Base-by-base conservation (phyloP, 2,888 invertebrate species). In the Sepiola atlantica region DNA sequence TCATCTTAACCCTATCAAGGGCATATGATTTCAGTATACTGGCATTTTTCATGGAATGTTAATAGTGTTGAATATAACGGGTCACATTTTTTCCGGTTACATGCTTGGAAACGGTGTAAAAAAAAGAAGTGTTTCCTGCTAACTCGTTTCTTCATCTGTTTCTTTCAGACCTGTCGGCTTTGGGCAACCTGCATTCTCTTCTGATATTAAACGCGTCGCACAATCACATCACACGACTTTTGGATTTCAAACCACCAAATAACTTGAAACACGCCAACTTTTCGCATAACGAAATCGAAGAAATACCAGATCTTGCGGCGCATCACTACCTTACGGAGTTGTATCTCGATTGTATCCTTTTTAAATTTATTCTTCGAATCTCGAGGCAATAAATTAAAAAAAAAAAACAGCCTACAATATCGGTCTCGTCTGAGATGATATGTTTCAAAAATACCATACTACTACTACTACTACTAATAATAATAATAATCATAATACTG, bases 161-260 rank as follows among this genome's bases (percentile, higher is more conserved):
- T 61, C 92, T 95, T 95, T 35, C 96, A 97, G 97, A 97, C 95
- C 95, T 97, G 61, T 96, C 96, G 93, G 96, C 97, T 55, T 95
- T 97, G 94, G 95, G 96, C 90, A 95, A 96, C 90, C 95, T 97
- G 94, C 96, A 96, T 20, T 95, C 96, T 95, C 95, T 97, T 92
- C 95, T 97, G 91, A 96, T 96, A 55, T 95, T 97, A 91, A 97
- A 97, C 96, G 97, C 96, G 20, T 97, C 97, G 14, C 97, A 97
- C 95, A 97, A 97, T 95, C 96, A 96, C 94, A 95, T 97, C 93
- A 95, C 96, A 0, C 95, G 95, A n/a, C 95, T 97, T 54, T 95
- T 97, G 92, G 97, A 97, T 94, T 97, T 97, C 94, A 95, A 94
- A 54, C 97, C 97, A 21, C 97, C 97, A 28, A 95, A 95, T 93